Base-by-base conservation (phyloP, 2,113 vertebrate species). In the Onychostoma macrolepis region DNA sequence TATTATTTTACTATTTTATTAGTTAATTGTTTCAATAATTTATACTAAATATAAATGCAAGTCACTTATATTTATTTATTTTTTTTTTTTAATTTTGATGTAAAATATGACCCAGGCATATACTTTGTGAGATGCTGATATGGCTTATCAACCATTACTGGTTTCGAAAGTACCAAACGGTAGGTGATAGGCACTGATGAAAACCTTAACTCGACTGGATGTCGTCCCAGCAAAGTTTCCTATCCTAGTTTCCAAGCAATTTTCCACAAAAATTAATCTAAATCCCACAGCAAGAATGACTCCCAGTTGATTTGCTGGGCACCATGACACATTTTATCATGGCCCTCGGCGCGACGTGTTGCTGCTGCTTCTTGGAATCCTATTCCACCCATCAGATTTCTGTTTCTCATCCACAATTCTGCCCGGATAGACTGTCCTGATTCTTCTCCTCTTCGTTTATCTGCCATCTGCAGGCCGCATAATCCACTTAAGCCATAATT, bases 401-500 rank as follows among this genome's bases (percentile, higher is more conserved):
- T 0, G 4, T 63, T 41, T 4, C 89, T 88, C 81, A 84, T 88
- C 81, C 81, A 13, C 33, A 90, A 90, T 91, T 90, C 88, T 87
- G 87, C 88, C 36, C 8, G n/a, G 89, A 89, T 88, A 84, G 79
- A 56, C 71, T 74, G 84, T 88, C 58, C 26, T 90, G 88, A 92
- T 91, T 88, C 85, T 83, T 79, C 85, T 71, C 82, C 83, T 80
- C 88, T 76, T 61, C 67, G 61, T 80, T 87, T 19, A 38, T 84
- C 85, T 83, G 85, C 90, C 90, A 90, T 89, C 90, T 90, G 88
- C 80, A 38, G 88, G 88, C 89, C 85, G 83, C 89, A 87, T 88
- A 92, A 92, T 90, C 88, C 84, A 76, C 88, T 89, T 81, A 82
- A 84, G 77, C 2, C 88, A 87, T 91, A 89, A 90, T 93, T 90